phyloP scores from a whole-genome alignment of 2,888 invertebrate genomes.

The Hesperia comma region DNA sequence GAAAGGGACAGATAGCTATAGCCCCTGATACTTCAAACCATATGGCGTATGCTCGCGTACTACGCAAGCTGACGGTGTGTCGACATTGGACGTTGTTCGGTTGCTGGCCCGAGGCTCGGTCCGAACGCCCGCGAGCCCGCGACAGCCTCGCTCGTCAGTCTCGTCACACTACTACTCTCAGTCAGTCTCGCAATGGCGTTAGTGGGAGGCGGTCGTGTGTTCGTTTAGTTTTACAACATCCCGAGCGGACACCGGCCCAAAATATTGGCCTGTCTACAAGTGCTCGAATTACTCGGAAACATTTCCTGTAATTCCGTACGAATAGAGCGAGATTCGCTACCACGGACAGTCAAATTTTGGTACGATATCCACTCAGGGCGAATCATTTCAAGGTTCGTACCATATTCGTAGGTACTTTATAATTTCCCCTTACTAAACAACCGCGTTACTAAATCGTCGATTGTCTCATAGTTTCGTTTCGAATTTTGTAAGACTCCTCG shows the following conservation, averaged over 20 bases:
- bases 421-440: conserved; percentile 79
- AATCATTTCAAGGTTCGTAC: conserved; percentile 83
- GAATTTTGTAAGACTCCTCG: conserved; percentile 67
- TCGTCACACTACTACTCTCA: conserved; percentile 46
- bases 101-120: conserved; percentile 76
- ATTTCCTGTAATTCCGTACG: conserved; percentile 75
- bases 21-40: conserved; percentile 55
- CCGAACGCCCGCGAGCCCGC: conserved; percentile 61
- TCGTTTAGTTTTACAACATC: conserved; percentile 76
- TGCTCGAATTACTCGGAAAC: conserved; percentile 77
- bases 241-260: conserved; percentile 85
- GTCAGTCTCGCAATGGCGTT: conserved; percentile 83
- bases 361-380: conserved; percentile 84
- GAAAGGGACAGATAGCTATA: conserved; percentile 61
- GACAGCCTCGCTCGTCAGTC: conserved; percentile 53
- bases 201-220: conserved; percentile 75
- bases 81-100: conserved; percentile 83
- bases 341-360: conserved; percentile 84
- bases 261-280: conserved; percentile 83
- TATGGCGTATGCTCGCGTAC: conserved; percentile 78
- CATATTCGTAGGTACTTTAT: conserved; percentile 67
- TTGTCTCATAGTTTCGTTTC: conserved; percentile 65
- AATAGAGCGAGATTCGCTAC: conserved; percentile 68
- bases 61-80: conserved; percentile 83
- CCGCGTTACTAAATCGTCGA: conserved; percentile 67